A percentile compares a stretch with the other conserved stretches of the same genome.
phyloP scores from a whole-genome alignment of 2,797 vertebrate species.

The Enteromius argenteus region DNA sequence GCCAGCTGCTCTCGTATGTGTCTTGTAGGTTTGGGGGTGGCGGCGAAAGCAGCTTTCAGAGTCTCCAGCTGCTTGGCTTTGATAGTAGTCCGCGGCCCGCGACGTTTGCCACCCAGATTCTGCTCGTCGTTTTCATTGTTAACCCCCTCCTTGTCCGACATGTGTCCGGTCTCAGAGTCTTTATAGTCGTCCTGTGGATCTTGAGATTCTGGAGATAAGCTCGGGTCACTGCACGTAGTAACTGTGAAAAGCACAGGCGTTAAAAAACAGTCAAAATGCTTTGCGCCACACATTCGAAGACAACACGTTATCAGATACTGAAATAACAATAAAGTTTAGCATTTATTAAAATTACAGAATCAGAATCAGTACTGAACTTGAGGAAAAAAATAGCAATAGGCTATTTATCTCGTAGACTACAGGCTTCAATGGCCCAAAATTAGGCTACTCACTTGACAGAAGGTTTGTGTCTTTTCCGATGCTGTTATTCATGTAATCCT shows the following conservation, averaged over 20 bases:
- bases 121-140: slow-evolving; percentile 93
- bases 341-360: neutral
- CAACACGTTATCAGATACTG: neutral
- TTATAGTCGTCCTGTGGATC: slow-evolving; percentile 95
- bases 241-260: slow-evolving; percentile 73
- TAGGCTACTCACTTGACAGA: slow-evolving; percentile 83
- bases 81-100: slow-evolving; percentile 95
- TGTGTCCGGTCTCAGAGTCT: slow-evolving; percentile 91
- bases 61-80: slow-evolving; percentile 98
- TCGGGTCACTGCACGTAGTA: slow-evolving; percentile 95
- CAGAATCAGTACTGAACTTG: no score
- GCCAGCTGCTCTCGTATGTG: slow-evolving; percentile 95
- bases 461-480: slow-evolving; percentile 89
- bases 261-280: slow-evolving; percentile 7
- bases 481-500: slow-evolving; percentile 89
- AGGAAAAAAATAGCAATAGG: neutral
- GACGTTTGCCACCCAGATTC: slow-evolving; percentile 89
- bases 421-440: neutral
- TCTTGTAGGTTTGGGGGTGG: slow-evolving; percentile 92
- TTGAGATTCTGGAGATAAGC: slow-evolving; percentile 95
- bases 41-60: slow-evolving; percentile 91
- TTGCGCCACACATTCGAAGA: neutral
- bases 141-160: slow-evolving; percentile 89
- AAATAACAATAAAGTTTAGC: neutral
- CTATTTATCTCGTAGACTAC: neutral